Percentiles rank a stretch among this genome's conserved stretches.
Evolutionary conservation across 2,888 invertebrate species (phyloP).

Genomic region (Branchipolynoe longqiensis): DNA sequence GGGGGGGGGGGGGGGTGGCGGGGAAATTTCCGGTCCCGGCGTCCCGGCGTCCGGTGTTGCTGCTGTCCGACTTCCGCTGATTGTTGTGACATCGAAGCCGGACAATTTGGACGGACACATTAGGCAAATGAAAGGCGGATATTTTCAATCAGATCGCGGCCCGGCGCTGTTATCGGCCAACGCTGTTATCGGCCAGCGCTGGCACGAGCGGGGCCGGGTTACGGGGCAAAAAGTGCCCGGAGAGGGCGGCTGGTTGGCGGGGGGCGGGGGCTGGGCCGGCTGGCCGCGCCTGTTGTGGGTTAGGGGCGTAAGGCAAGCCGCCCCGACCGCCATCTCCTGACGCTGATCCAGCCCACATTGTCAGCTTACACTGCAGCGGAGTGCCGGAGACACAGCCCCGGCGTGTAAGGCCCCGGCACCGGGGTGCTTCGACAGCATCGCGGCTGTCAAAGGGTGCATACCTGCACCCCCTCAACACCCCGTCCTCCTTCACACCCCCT

Average conservation of each 20-base stretch:
- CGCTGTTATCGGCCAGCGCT: background rate
- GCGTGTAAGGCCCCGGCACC: no score
- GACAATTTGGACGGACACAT: conserved; percentile 50
- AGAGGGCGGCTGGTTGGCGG: conserved; percentile 10
- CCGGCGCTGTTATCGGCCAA: conserved; percentile 10
- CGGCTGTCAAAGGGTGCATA: background rate
- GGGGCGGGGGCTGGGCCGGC: background rate
- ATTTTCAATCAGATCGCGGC: conserved; percentile 42
- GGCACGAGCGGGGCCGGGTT: conserved; percentile 6
- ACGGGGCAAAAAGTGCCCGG: background rate
- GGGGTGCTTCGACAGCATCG: background rate
- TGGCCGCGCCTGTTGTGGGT: conserved; percentile 16
- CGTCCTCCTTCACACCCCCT: background rate
- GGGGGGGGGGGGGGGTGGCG: background rate
- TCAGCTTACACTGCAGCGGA: conserved; percentile 35
- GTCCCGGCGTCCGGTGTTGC: background rate
- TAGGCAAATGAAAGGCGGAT: conserved; percentile 53
- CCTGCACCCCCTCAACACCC: background rate
- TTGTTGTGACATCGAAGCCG: conserved; percentile 29
- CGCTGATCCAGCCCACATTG: conserved; percentile 45
- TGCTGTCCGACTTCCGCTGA: conserved; percentile 5
- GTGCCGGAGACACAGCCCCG: conserved; percentile 40
- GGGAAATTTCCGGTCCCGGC: background rate
- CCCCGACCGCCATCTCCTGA: background rate
- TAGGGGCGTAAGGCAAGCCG: conserved; percentile 24